Evolutionary conservation across 2,797 vertebrate species (phyloP).

Genomic region (Anniella stebbinsi): DNA sequence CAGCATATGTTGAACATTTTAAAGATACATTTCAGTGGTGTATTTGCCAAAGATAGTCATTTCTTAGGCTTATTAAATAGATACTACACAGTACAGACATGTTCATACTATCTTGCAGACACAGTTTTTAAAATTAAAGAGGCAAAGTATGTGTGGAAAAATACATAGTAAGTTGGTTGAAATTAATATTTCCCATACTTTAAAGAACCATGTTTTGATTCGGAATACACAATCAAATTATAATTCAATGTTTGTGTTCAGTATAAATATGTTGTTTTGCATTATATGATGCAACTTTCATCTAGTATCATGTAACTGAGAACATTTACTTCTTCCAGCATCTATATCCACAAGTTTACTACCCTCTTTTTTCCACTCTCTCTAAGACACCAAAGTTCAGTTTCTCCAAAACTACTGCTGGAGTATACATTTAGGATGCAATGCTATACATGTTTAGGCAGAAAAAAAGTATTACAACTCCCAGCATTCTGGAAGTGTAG

Average conservation of each 20-base stretch:
- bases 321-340: neutral
- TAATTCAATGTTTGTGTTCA: neutral
- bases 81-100: neutral
- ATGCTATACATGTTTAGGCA: too few relatives aligned
- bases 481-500: too few relatives aligned
- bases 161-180: neutral
- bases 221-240: neutral
- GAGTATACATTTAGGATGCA: neutral
- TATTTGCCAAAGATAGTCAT: neutral
- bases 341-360: neutral
- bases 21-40: neutral
- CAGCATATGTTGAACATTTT: constrained; percentile 20
- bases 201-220: neutral
- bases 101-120: neutral
- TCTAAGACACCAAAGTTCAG: too few relatives aligned
- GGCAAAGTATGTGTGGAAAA: neutral
- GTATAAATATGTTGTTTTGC: neutral
- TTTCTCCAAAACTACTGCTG: neutral
- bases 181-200: neutral
- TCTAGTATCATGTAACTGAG: neutral
- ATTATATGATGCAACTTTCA: neutral
- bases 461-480: too few relatives aligned
- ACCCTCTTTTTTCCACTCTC: neutral
- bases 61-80: neutral
- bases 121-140: neutral